These are phyloP conservation scores for Clupea harengus DNA, from an alignment of 2,113 vertebrate species.

Conservation along the genomic window DNA sequence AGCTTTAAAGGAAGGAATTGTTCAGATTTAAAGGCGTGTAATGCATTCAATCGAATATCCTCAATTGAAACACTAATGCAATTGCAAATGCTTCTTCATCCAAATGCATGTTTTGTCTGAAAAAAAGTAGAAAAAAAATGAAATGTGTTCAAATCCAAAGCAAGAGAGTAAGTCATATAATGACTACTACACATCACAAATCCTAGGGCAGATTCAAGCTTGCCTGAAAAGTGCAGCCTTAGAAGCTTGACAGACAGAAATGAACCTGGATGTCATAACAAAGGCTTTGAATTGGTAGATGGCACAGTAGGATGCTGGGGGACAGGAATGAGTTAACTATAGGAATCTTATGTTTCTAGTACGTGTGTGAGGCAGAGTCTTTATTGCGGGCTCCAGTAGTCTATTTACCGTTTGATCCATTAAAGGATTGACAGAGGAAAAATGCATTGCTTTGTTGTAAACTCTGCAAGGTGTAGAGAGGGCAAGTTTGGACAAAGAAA, in stretches of 20 bases:
- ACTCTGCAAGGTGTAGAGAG: neutral
- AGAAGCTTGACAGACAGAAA: neutral
- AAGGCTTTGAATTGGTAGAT: neutral
- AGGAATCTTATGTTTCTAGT: neutral
- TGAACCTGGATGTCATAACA: neutral
- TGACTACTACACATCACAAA: neutral
- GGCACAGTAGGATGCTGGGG: neutral
- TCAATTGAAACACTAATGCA: neutral
- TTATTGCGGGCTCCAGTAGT: neutral
- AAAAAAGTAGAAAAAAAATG: neutral
- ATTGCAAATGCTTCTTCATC: neutral
- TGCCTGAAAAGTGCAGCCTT: neutral
- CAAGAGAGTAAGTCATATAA: neutral
- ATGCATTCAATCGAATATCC: neutral
- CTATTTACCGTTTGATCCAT: neutral
- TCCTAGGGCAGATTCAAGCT: neutral
- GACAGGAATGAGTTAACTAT: neutral
- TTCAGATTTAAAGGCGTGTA: too few relatives aligned
- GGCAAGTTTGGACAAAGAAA: neutral
- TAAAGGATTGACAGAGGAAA: neutral
- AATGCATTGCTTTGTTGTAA: slow-evolving; percentile 1
- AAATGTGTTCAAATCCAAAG: neutral
- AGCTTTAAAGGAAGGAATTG: too few relatives aligned
- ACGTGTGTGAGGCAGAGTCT: neutral
- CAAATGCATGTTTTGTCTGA: neutral